phyloP scores from a whole-genome alignment of 2,113 vertebrate genomes.

The Microcebus jonahi region DNA sequence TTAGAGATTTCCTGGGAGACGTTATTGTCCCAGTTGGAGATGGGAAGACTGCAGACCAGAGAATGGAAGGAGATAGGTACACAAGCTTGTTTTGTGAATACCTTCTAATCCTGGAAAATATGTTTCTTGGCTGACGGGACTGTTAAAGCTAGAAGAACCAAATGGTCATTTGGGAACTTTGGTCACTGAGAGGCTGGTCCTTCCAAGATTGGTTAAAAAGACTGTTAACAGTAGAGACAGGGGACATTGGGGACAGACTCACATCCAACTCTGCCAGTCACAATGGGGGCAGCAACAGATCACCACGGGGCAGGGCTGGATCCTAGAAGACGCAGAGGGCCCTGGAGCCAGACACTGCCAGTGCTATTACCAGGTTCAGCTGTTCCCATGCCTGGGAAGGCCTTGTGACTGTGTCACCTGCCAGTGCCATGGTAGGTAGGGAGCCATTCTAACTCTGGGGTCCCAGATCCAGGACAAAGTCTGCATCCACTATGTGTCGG shows the following conservation, averaged over 20 bases:
- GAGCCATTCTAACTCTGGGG: neutral
- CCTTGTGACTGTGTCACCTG: neutral
- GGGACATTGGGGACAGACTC: neutral
- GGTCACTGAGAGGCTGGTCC: neutral
- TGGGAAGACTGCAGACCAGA: neutral
- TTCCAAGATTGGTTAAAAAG: neutral
- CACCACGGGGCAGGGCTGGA: rapidly evolving
- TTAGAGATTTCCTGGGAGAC: neutral
- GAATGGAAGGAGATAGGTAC: neutral
- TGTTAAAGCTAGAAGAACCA: neutral
- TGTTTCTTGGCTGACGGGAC: neutral
- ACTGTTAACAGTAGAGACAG: neutral
- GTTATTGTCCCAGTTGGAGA: neutral
- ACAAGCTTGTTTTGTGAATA: too few species aligned
- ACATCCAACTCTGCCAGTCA: neutral
- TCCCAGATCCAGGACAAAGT: neutral
- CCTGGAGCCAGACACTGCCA: neutral
- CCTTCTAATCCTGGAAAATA: neutral
- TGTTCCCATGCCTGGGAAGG: neutral
- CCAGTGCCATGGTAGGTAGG: neutral
- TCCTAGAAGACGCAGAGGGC: neutral
- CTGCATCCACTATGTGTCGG: neutral
- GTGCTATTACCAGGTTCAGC: neutral
- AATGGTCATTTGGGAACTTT: neutral
- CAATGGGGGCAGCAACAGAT: too few species aligned